Base-by-base conservation (phyloP, 2,888 invertebrate genomes). In the Syrphus vitripennis region DNA sequence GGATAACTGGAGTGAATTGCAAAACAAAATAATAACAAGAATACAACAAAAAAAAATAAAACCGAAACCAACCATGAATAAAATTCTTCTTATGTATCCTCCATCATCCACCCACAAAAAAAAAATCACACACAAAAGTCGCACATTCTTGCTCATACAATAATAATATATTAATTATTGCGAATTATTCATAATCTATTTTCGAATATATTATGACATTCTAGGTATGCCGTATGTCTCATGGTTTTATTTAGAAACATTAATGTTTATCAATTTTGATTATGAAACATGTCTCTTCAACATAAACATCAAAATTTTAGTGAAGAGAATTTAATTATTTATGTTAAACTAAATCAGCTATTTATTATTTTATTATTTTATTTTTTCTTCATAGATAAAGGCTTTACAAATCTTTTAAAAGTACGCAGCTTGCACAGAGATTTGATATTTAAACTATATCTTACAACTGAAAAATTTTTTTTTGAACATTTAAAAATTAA, bases 11-110 rank as follows among this genome's bases (percentile, higher is more conserved):
- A 57, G 76, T 24, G 48, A 65, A 55, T 34, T 59, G 29, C 34
- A 71, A 50, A 50, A 50, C 1, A 24, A 50, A 48, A 21, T 5
- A 21, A 48, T 12, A 40, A 45, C 29, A 70, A 50, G 57, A 70
- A 61, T 19, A 34, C n/a, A 53, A 65, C 45, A 16, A 31, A 67
- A 42, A 42, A 37, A 40, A 71, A 86, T 67, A 55, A 42, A 81
- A 77, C 31, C 40, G 63, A 72, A 76, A 81, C 67, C 55, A 61
- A n/a, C 78, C 70, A 84, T 80, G 76, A 80, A 84, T 76, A 80
- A 71, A 76, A 80, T 79, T 75, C 67, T 67, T 76, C 71, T 67
- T 78, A 86, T 78, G 65, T 81, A 86, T 77, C 69, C 67, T 71
- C 40, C 69, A 69, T 75, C 67, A 76, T 74, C 84, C 77, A 29